Base-by-base conservation (phyloP, 2,888 invertebrate species). In the Eupelmus urozonus region DNA sequence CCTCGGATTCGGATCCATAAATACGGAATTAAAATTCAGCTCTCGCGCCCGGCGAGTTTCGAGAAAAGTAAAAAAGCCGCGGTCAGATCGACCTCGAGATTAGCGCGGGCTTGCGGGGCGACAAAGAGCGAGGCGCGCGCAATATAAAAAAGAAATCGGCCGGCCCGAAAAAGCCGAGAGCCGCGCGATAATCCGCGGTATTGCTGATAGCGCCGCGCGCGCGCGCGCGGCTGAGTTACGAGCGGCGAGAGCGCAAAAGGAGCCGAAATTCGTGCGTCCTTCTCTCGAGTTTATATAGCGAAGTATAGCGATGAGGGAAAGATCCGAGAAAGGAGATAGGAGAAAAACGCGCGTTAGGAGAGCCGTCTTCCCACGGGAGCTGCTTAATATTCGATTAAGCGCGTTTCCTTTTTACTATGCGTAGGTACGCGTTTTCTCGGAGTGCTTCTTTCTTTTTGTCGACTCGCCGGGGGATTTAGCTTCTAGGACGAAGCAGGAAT, bases 311-410 rank as follows among this genome's bases (percentile, higher is more conserved):
- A 16, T 9, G 45, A 45, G 13, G 20, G 20, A 53, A 53, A 20
- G 53, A 53, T 18, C 13, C 69, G 59, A 57, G 16, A 49, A 49
- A 49, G 51, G 57, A 55, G n/a, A 57, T 13, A 27, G 25, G 57
- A 63, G 67, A 78, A 76, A 49, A 49, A 60, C 40, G 34, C 5
- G 53, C 74, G 78, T 82, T 82, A 65, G 34, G 34, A 34, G 3
- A 34, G 3, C 3, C 34, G 9, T 75, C 70, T 83, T 81, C 81
- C 76, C 81, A 82, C 79, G 82, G 79, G 75, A n/a, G 9, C 34
- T 80, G 72, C 40, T 83, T 81, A 79, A 82, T 81, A 83, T 85
- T 83, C 82, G 73, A 81, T 82, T 76, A 23, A 29, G 13, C 63
- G 42, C 70, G 70, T 45, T 49, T 66, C 25, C 42, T 34, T n/a